These are phyloP conservation scores for Eriosoma lanigerum DNA, from an alignment of 1,140 invertebrate genomes.

Conservation along the genomic window DNA sequence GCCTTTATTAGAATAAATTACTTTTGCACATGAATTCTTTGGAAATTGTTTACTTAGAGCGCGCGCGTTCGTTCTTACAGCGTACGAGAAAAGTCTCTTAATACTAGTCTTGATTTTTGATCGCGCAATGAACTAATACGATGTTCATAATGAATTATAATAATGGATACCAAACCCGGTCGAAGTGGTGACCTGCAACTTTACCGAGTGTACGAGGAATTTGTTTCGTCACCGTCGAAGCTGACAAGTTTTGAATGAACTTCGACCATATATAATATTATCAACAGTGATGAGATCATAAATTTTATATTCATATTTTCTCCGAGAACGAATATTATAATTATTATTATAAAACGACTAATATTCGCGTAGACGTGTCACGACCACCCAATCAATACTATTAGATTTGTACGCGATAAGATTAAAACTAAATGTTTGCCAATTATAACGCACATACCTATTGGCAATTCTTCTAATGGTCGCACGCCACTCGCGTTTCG, in stretches of 20 bases:
- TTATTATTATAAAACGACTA: no score
- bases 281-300: neutral
- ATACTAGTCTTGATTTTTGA: slow-evolving; percentile 4
- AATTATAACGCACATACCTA: no score
- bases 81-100: neutral
- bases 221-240: neutral
- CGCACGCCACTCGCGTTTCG: no score
- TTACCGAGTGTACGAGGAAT: neutral
- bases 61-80: neutral
- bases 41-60: slow-evolving; percentile 29
- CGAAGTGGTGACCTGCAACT: slow-evolving; percentile 8
- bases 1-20: slow-evolving; percentile 20
- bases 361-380: no score
- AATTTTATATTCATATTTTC: neutral
- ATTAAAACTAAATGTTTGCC: no score
- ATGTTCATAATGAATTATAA: slow-evolving; percentile 17
- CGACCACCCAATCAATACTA: no score
- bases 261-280: neutral
- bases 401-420: no score
- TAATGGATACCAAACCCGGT: neutral
- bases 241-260: neutral
- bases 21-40: neutral
- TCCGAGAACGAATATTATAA: neutral
- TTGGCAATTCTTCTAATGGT: no score
- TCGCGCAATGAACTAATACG: slow-evolving; percentile 22